phyloP scores from a whole-genome alignment of 1,140 invertebrate species.

The Tetramorium simillimum region DNA sequence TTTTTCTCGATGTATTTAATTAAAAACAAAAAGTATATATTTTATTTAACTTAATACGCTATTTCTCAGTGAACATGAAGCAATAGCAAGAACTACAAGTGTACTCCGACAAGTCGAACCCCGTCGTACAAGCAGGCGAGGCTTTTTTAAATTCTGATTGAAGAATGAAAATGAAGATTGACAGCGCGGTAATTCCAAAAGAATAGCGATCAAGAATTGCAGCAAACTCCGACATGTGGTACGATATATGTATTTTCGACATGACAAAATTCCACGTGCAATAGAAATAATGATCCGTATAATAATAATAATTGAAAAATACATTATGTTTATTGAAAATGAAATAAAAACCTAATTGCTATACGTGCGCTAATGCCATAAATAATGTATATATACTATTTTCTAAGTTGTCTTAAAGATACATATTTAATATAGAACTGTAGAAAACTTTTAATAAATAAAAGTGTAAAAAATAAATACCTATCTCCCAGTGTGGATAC shows the following conservation, averaged over 20 bases:
- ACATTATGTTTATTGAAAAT: background rate
- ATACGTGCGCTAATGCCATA: background rate
- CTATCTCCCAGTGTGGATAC: background rate
- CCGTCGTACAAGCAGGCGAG: background rate
- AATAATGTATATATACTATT: constrained; percentile 47
- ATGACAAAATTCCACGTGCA: background rate
- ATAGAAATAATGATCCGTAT: background rate
- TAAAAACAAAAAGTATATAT: background rate
- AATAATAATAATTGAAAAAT: background rate
- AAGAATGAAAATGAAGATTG: background rate
- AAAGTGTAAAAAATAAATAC: constrained; percentile 15
- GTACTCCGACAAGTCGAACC: no score
- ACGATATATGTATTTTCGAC: background rate
- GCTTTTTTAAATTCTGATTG: constrained; percentile 24
- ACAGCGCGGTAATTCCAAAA: background rate
- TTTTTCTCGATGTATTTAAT: background rate
- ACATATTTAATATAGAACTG: constrained; percentile 17
- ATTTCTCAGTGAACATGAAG: constrained; percentile 44
- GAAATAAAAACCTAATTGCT: background rate
- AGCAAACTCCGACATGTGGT: background rate
- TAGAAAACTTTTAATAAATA: constrained; percentile 22
- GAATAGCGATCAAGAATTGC: background rate
- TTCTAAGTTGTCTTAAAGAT: constrained; percentile 28
- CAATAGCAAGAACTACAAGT: constrained; percentile 37
- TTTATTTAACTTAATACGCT: background rate